Conservation (phyloP, 1,140 invertebrate genomes). For the Chelonus insularis region DNA sequence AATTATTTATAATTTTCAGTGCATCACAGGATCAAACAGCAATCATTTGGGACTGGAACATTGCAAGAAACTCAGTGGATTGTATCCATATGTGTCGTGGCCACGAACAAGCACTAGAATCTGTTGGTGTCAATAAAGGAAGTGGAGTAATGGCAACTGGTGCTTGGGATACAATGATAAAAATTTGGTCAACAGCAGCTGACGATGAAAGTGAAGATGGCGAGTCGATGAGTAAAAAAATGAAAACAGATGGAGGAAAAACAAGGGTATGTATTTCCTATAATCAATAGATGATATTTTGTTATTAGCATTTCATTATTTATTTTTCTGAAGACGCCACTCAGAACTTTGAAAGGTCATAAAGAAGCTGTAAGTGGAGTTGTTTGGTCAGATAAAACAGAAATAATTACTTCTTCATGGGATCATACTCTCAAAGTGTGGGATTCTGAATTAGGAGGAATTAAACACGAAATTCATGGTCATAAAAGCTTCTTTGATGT, state of each 20-base stretch:
- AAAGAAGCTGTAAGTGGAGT: conserved; percentile 85
- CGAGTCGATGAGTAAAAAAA: conserved; percentile 58
- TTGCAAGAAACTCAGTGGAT: conserved; percentile 74
- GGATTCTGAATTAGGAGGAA: conserved; percentile 85
- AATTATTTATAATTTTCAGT: conserved; percentile 63
- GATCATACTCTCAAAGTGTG: conserved; percentile 95
- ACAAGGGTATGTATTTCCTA: conserved; percentile 43
- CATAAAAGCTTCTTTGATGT: conserved; percentile 91
- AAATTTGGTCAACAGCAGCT: conserved; percentile 71
- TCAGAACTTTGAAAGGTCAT: conserved; percentile 89
- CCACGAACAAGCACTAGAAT: conserved; percentile 87
- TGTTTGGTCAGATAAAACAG: conserved; percentile 77
- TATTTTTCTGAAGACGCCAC: conserved; percentile 69
- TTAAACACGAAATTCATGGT: conserved; percentile 80
- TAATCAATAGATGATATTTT: too few species aligned
- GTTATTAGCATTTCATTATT: conserved; percentile 6
- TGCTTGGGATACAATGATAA: conserved; percentile 85
- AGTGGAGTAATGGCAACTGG: conserved; percentile 80
- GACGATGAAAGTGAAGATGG: conserved; percentile 53
- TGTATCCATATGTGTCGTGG: conserved; percentile 82
- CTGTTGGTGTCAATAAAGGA: conserved; percentile 73
- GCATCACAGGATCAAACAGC: conserved; percentile 91
- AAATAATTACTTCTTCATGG: conserved; percentile 87
- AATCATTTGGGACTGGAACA: conserved; percentile 89
- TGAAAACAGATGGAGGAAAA: conserved; percentile 51